phyloP scores from a whole-genome alignment of 2,888 invertebrate species.

The Strigamia crassipes region DNA sequence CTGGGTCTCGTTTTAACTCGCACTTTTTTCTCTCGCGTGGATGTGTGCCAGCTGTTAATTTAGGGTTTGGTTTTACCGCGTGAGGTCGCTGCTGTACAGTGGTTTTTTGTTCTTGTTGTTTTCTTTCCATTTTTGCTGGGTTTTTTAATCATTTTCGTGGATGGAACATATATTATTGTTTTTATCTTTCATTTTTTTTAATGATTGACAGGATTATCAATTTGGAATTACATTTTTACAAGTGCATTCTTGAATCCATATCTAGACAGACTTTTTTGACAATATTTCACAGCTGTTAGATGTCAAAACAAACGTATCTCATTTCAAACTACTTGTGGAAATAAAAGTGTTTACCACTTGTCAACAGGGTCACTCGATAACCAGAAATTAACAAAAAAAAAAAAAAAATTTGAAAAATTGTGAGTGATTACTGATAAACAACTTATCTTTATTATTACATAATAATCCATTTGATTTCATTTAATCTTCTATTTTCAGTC shows the following conservation, averaged over 20 bases:
- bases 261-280: not conserved
- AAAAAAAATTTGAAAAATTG: not conserved
- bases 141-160: too few species aligned
- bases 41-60: not conserved
- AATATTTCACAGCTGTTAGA: not conserved
- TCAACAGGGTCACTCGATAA: not conserved
- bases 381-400: not conserved
- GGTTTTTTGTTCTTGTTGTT: too few species aligned
- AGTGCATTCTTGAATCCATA: not conserved
- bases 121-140: not conserved
- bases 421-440: not conserved
- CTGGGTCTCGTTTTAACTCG: not conserved
- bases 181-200: not conserved
- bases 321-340: not conserved
- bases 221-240: not conserved
- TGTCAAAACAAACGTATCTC: constrained; percentile 16
- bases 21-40: not conserved
- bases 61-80: not conserved
- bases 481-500: too few species aligned
- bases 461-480: not conserved
- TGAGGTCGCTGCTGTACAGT: not conserved
- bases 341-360: constrained; percentile 26
- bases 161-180: not conserved
- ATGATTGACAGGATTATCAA: not conserved
- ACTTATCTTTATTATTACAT: not conserved